These are phyloP conservation scores for Scophthalmus maximus DNA, from an alignment of 2,113 vertebrate genomes.

Conservation along the genomic window DNA sequence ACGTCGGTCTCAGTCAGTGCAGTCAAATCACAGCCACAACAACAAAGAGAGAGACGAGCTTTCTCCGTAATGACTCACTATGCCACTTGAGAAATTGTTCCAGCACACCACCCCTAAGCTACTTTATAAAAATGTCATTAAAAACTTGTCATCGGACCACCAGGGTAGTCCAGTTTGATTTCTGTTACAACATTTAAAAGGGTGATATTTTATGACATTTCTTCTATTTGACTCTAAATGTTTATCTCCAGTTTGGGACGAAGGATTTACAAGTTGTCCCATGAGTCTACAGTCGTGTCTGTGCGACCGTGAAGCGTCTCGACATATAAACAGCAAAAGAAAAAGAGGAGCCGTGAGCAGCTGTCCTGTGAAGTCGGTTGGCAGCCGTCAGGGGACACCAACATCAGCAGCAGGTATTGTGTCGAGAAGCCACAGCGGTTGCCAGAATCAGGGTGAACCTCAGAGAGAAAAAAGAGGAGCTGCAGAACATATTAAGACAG, in stretches of 20 bases:
- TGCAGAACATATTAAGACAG: not conserved
- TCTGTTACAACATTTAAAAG: not conserved
- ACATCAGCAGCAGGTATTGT: not conserved
- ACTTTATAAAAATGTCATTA: not conserved
- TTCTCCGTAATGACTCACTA: no score
- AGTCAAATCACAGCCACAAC: no score
- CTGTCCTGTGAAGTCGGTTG: not conserved
- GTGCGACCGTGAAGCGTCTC: not conserved
- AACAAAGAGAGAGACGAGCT: no score
- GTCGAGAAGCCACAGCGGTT: not conserved
- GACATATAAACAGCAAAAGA: not conserved
- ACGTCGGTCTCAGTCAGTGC: no score
- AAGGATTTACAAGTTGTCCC: not conserved
- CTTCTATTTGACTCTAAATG: not conserved
- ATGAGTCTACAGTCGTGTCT: not conserved
- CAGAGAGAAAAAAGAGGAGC: not conserved
- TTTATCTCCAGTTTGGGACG: not conserved
- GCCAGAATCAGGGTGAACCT: constrained; percentile 1
- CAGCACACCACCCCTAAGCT: no score
- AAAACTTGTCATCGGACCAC: not conserved
- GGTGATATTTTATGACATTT: not conserved
- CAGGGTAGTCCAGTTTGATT: not conserved
- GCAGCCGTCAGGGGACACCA: constrained; percentile 9
- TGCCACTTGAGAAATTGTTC: no score
- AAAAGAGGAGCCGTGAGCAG: not conserved